Conservation (phyloP, 2,888 invertebrate species). For the Plagodis pulveraria region DNA sequence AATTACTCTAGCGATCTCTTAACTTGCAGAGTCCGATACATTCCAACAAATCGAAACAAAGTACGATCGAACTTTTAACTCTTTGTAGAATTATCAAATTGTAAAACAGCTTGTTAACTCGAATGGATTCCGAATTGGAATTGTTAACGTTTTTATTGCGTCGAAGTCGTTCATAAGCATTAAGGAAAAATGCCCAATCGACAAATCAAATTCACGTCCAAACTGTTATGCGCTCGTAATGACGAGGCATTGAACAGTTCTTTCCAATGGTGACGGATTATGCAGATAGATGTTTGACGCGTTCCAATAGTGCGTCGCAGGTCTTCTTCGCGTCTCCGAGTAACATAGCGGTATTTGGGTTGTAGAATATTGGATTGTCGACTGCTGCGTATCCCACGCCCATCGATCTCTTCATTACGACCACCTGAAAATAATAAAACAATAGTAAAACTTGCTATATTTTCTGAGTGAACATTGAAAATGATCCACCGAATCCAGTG, state of each 20-base stretch:
- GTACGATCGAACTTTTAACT: no score
- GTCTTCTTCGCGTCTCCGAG: constrained; percentile 96
- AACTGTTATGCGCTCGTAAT: background rate
- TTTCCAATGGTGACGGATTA: constrained; percentile 38
- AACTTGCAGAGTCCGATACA: no score
- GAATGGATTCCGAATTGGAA: no score
- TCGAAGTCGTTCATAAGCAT: no score
- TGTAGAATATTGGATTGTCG: constrained; percentile 96
- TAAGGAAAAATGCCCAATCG: background rate
- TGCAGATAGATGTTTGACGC: constrained; percentile 80
- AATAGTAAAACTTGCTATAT: background rate
- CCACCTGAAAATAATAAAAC: constrained; percentile 82
- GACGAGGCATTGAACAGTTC: constrained; percentile 2
- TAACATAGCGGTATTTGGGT: constrained; percentile 94
- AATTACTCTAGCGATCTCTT: no score
- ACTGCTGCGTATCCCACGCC: constrained; percentile 96
- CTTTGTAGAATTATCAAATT: no score
- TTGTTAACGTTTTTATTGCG: no score
- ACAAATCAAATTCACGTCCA: background rate
- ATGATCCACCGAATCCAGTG: no score
- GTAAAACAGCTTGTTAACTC: no score
- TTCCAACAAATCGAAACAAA: no score
- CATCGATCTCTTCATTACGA: constrained; percentile 95
- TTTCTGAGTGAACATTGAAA: no score
- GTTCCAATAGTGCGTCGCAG: constrained; percentile 91